A percentile compares a stretch with the other conserved stretches of the same genome.
Evolutionary conservation across 2,113 vertebrate genomes (phyloP).

Genomic region (Eulemur rufifrons): DNA sequence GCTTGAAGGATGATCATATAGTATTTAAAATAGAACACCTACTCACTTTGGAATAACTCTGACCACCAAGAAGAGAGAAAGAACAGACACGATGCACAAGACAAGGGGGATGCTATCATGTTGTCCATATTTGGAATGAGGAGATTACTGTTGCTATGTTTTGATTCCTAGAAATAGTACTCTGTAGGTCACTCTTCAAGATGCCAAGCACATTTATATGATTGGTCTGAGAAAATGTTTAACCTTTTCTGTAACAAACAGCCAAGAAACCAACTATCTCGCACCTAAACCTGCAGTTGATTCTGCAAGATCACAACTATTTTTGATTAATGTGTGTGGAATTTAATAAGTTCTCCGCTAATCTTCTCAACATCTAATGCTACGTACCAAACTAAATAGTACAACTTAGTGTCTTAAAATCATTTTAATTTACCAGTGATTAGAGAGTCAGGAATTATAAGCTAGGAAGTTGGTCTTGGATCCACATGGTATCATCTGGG

Average conservation of each 20-base stretch:
- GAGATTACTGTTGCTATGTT: not conserved
- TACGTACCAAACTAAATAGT: not conserved
- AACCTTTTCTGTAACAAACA: not conserved
- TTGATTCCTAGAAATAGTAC: not conserved
- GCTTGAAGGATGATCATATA: not conserved
- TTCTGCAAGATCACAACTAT: not conserved
- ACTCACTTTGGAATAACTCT: not conserved
- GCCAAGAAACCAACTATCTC: not conserved
- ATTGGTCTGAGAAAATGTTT: not conserved
- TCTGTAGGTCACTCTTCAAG: not conserved
- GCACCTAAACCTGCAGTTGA: not conserved
- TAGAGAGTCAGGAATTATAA: not conserved
- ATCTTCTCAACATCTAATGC: not conserved
- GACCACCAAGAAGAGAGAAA: not conserved
- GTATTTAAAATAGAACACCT: not conserved
- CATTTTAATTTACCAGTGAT: not conserved
- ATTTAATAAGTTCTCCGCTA: not conserved
- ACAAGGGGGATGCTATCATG: not conserved
- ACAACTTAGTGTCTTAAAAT: not conserved
- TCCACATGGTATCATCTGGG: accelerated
- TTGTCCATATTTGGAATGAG: not conserved
- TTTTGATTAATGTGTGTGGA: not conserved
- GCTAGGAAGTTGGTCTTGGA: not conserved
- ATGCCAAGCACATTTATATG: not conserved
- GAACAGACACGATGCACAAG: not conserved